Evolutionary conservation across 2,888 invertebrate genomes (phyloP).

Genomic region (Aplocera efformata): DNA sequence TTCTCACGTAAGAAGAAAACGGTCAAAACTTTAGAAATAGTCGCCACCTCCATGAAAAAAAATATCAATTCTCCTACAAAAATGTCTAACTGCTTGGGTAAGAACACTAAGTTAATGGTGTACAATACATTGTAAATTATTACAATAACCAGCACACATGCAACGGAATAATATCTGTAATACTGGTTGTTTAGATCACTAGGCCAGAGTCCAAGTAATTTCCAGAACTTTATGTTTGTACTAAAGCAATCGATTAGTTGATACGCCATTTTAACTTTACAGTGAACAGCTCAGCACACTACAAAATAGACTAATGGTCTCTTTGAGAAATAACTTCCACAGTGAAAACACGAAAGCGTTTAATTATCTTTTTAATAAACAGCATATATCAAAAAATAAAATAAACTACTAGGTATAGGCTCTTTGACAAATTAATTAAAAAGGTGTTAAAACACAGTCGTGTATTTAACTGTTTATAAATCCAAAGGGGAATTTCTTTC

Average conservation of each 20-base stretch:
- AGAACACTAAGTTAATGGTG: constrained; percentile 46
- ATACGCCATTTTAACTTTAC: constrained; percentile 23
- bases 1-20: constrained; percentile 37
- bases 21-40: constrained; percentile 47
- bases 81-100: constrained; percentile 43
- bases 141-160: constrained; percentile 35
- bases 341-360: too few species aligned
- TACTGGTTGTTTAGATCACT: constrained; percentile 19
- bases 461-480: constrained; percentile 25
- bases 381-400: too few species aligned
- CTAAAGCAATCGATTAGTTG: constrained; percentile 52
- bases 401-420: too few species aligned
- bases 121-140: constrained; percentile 35
- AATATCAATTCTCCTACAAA: constrained; percentile 52
- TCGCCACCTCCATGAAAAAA: constrained; percentile 45
- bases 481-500: constrained; percentile 22
- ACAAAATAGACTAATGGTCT: neutral
- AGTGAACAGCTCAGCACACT: neutral
- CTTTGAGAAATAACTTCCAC: neutral
- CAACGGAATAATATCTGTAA: constrained; percentile 38
- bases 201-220: constrained; percentile 46
- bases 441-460: constrained; percentile 10
- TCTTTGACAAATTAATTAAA: too few species aligned
- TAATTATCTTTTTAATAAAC: too few species aligned
- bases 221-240: constrained; percentile 46